phyloP scores from a whole-genome alignment of 2,113 vertebrate genomes.

The Artemisiospiza belli region DNA sequence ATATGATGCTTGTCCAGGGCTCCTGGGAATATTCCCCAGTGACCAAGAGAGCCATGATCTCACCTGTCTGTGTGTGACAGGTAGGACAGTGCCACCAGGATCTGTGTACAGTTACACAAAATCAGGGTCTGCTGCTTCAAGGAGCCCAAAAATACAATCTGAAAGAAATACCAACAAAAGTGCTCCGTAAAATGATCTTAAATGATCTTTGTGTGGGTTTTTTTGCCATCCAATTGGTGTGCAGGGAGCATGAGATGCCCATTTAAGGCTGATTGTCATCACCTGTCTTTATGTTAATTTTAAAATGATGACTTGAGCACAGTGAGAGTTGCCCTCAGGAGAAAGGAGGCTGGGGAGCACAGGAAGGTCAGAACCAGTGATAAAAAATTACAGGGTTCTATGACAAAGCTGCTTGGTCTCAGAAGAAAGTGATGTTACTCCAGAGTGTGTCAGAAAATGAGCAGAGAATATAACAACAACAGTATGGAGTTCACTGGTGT shows the following conservation, averaged over 20 bases:
- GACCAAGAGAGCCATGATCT: not conserved
- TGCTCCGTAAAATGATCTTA: not conserved
- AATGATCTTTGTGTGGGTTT: not conserved
- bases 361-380: not conserved
- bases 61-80: too few relatives aligned
- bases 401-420: not conserved
- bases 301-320: not conserved
- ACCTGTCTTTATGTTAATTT: not conserved
- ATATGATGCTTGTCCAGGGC: not conserved
- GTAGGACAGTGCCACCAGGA: not conserved
- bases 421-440: not conserved
- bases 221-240: rapidly evolving
- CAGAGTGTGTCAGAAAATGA: not conserved
- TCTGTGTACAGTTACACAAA: not conserved
- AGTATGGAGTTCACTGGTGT: not conserved
- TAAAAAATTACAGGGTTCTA: not conserved
- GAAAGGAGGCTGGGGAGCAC: not conserved
- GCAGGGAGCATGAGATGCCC: not conserved
- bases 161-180: not conserved
- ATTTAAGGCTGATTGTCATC: not conserved
- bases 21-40: not conserved
- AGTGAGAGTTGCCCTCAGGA: not conserved
- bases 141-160: not conserved
- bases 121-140: not conserved
- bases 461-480: not conserved